Conservation (phyloP, 2,888 invertebrate genomes). For the Acrobasis repandana region DNA sequence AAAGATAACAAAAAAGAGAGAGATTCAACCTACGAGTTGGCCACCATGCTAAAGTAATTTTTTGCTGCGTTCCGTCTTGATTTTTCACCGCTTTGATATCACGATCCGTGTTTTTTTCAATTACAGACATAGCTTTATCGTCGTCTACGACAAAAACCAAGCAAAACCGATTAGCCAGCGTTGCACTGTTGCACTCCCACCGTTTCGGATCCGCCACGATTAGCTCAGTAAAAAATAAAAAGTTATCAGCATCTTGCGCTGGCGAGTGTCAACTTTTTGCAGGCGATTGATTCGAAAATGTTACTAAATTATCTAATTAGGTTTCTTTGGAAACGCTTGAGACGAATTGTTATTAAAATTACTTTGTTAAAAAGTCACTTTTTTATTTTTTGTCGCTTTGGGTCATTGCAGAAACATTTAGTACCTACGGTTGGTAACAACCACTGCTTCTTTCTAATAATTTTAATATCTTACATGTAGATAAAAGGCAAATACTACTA, state of each 20-base stretch:
- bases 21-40: too few species aligned
- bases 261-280: background rate
- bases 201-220: slow-evolving; percentile 2
- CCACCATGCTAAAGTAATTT: too few species aligned
- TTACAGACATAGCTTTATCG: too few species aligned
- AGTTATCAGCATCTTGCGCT: slow-evolving; percentile 7
- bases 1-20: too few species aligned
- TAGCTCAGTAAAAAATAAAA: slow-evolving; percentile 7
- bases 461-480: too few species aligned
- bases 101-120: too few species aligned
- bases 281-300: slow-evolving; percentile 24
- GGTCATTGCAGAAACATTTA: background rate
- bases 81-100: too few species aligned
- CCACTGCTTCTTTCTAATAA: too few species aligned
- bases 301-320: slow-evolving; percentile 6
- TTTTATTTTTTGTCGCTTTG: slow-evolving; percentile 1
- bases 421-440: too few species aligned
- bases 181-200: slow-evolving; percentile 23
- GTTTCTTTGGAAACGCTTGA: slow-evolving; percentile 32
- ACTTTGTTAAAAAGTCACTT: background rate
- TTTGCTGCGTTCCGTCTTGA: too few species aligned
- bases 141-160: background rate
- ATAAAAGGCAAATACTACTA: too few species aligned
- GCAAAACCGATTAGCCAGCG: slow-evolving; percentile 19
- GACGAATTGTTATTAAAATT: slow-evolving; percentile 17